Percentiles rank a stretch among this genome's conserved stretches.
Evolutionary conservation across 1,140 invertebrate species (phyloP).

Genomic region (Megalopta genalis): DNA sequence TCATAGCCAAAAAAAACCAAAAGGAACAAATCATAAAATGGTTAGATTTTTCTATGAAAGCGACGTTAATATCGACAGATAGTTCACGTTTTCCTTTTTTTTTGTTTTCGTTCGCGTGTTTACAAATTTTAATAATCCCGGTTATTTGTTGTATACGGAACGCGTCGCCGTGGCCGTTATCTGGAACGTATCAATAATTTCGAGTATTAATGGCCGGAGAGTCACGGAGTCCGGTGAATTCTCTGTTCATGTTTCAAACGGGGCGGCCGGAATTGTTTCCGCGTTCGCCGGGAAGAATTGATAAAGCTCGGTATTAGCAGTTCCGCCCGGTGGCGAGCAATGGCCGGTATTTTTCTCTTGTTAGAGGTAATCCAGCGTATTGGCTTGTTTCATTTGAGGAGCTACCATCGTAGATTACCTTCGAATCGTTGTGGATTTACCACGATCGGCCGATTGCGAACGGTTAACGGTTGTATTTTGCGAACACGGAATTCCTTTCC

Average conservation of each 20-base stretch:
- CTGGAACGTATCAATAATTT: too few relatives aligned
- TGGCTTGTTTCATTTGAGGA: slow-evolving; percentile 4
- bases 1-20: too few relatives aligned
- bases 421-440: slow-evolving; percentile 15
- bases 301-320: slow-evolving; percentile 36
- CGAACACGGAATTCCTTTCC: too few relatives aligned
- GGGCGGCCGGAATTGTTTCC: slow-evolving; percentile 20
- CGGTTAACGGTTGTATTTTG: background rate
- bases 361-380: slow-evolving; percentile 22
- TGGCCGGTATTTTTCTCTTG: slow-evolving; percentile 19
- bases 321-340: slow-evolving; percentile 2
- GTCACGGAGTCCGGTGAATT: slow-evolving; percentile 1
- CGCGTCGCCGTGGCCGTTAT: too few relatives aligned
- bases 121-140: too few relatives aligned
- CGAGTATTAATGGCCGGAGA: too few relatives aligned
- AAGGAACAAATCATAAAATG: too few relatives aligned
- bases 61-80: too few relatives aligned
- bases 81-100: too few relatives aligned
- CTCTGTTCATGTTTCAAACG: background rate
- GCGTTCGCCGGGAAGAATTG: slow-evolving; percentile 20
- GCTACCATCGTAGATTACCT: slow-evolving; percentile 25
- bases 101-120: too few relatives aligned
- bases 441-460: background rate
- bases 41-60: too few relatives aligned
- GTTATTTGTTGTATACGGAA: too few relatives aligned